These are phyloP conservation scores for Rhinolophus sinicus DNA, from an alignment of 2,113 vertebrate species.

Conservation along the genomic window DNA sequence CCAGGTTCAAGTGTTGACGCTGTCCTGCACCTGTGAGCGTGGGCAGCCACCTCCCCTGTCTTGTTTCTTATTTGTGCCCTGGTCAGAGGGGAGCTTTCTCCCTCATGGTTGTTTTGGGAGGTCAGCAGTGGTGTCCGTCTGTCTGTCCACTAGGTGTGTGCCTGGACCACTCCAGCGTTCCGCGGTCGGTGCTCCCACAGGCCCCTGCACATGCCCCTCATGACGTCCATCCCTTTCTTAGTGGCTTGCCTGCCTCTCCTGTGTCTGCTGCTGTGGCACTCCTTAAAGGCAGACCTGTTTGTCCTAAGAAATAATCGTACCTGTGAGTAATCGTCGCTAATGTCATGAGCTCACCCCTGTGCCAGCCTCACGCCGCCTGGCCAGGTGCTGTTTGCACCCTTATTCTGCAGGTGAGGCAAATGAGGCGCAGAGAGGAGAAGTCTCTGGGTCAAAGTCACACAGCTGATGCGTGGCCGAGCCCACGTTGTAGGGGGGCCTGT, in stretches of 20 bases:
- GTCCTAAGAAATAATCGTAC: neutral
- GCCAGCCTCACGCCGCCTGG: neutral
- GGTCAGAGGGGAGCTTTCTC: neutral
- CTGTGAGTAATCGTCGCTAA: rapidly evolving
- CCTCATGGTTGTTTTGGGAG: neutral
- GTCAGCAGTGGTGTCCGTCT: neutral
- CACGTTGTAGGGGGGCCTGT: rapidly evolving
- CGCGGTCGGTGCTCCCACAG: neutral
- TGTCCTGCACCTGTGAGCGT: neutral
- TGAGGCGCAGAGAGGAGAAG: neutral
- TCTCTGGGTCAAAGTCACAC: neutral
- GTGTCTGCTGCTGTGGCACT: neutral
- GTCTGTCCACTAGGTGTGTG: neutral
- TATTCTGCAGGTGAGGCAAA: neutral
- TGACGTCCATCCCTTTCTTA: neutral
- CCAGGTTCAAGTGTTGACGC: rapidly evolving
- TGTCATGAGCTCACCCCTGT: neutral
- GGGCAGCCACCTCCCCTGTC: neutral
- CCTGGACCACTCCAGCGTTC: neutral
- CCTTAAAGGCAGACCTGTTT: neutral
- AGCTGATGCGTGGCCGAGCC: neutral
- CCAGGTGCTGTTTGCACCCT: neutral
- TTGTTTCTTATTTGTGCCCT: neutral
- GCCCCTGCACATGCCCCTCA: neutral
- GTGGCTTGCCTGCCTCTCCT: neutral